Evolutionary conservation across 1,140 invertebrate genomes (phyloP).

Genomic region (Carposina sasakii): DNA sequence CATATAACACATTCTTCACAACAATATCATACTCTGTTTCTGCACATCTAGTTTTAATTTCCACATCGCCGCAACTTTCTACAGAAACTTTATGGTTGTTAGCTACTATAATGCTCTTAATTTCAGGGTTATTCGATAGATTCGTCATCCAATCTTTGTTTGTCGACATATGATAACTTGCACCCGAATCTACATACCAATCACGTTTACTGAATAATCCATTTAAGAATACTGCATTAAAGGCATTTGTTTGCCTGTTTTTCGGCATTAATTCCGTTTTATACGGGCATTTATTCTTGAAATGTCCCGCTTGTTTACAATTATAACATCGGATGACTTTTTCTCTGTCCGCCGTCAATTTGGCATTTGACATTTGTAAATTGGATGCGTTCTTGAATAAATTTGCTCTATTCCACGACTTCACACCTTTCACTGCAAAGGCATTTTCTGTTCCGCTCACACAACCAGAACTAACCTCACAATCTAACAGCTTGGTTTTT

Average conservation of each 20-base stretch:
- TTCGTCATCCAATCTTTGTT: constrained; percentile 24
- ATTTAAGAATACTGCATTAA: constrained; percentile 20
- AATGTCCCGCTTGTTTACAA: constrained; percentile 24
- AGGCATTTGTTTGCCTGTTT: constrained; percentile 18
- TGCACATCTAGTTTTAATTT: constrained; percentile 17
- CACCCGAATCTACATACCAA: constrained; percentile 34
- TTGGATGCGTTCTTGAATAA: too few relatives aligned
- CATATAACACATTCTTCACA: constrained; percentile 24
- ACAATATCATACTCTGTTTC: constrained; percentile 17
- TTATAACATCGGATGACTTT: constrained; percentile 21
- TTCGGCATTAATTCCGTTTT: constrained; percentile 6
- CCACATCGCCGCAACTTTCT: constrained; percentile 28
- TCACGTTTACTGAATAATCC: constrained; percentile 21
- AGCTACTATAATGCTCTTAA: constrained; percentile 37
- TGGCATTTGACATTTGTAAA: not conserved
- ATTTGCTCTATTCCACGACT: too few relatives aligned
- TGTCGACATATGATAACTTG: constrained; percentile 23
- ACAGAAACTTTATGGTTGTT: constrained; percentile 32
- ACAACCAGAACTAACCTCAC: constrained; percentile 18
- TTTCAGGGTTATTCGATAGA: constrained; percentile 11
- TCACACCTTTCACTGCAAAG: constrained; percentile 19
- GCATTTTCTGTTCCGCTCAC: constrained; percentile 11
- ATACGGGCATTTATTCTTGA: constrained; percentile 20
- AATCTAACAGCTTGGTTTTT: constrained; percentile 22
- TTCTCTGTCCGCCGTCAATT: constrained; percentile 3